phyloP scores from a whole-genome alignment of 2,888 invertebrate species.

The Agrochola circellaris region DNA sequence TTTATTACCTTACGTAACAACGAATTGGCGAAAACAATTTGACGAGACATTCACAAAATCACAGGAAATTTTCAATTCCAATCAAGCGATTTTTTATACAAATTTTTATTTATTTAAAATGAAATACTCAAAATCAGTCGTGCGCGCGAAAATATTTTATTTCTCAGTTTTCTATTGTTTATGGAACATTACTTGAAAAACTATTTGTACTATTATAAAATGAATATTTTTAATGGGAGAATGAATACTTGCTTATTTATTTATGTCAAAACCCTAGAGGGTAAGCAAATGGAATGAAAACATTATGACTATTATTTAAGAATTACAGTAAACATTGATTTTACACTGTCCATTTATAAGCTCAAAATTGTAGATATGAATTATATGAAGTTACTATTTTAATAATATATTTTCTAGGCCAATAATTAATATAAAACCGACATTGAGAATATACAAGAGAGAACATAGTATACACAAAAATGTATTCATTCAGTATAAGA shows the following conservation, averaged over 20 bases:
- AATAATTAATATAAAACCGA: constrained; percentile 24
- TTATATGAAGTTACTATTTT: constrained; percentile 17
- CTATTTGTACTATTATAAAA: constrained; percentile 59
- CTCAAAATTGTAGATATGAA: constrained; percentile 45
- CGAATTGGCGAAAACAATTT: constrained; percentile 68
- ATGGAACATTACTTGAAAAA: constrained; percentile 35
- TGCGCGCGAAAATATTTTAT: constrained; percentile 67
- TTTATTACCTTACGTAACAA: constrained; percentile 64
- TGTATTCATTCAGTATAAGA: constrained; percentile 18
- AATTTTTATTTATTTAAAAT: constrained; percentile 63
- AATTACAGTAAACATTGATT: constrained; percentile 30
- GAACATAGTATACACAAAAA: constrained; percentile 38
- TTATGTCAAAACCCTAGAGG: constrained; percentile 20
- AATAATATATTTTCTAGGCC: constrained; percentile 36
- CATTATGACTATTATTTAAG: constrained; percentile 27
- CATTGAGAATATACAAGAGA: constrained; percentile 26
- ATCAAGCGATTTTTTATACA: constrained; percentile 65
- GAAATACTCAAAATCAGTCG: constrained; percentile 81
- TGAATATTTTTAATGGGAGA: constrained; percentile 7
- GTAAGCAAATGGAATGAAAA: constrained; percentile 40
- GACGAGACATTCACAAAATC: constrained; percentile 63
- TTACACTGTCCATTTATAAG: constrained; percentile 45
- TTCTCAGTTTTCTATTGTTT: constrained; percentile 71
- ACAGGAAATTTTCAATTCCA: constrained; percentile 71
- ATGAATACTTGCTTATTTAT: constrained; percentile 32